Evolutionary conservation across 2,113 vertebrate genomes (phyloP), one percentile per base, ranked within the genome.

Genomic region (Lathamus discolor): DNA sequence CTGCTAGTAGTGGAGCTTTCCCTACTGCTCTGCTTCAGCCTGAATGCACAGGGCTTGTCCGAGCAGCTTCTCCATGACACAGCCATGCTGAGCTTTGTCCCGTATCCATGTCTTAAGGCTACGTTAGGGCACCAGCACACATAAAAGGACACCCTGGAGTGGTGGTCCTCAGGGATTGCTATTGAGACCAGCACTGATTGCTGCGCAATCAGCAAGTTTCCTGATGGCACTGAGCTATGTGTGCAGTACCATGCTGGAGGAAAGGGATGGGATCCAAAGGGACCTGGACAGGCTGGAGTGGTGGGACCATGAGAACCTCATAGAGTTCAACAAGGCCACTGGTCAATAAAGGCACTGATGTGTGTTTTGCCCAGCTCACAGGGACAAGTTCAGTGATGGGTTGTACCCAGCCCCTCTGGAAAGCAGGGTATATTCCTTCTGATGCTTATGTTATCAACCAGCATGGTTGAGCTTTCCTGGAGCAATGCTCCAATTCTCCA

Each of bases 21-120:
- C 25, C 11, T 8, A 14, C 0, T 0, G 20, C 86, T 72, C 48
- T 5, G 25, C 79, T 49, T 16, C 0, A 0, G 31, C 63, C 33
- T 0, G 1, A 35, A 5, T 3, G 9, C 31, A 10, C 0, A 0
- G 39, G 10, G 14, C 12, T 48, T 41, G 52, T 73, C 28, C 18
- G 25, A 22, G 63, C 11, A 37, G 48, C 80, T 86, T 66, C 74
- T 11, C 13, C 4, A 0, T 6, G 46, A 49, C 69, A 23, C 1
- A 0, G 33, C 57, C 33, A 15, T 24, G 54, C 29, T 55, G 54
- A 59, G 33, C 33, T 35, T 59, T 35, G 20, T 59, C 13, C 57
- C 1, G 1, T n/a, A 10, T 59, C 57, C 33, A 16, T 35, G 57
- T 35, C 33, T n/a, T 7, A 35, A 23, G 57, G 33, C 22, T 59